Evolutionary conservation across 2,113 vertebrate genomes (phyloP).

Genomic region (Pelodiscus sinensis): DNA sequence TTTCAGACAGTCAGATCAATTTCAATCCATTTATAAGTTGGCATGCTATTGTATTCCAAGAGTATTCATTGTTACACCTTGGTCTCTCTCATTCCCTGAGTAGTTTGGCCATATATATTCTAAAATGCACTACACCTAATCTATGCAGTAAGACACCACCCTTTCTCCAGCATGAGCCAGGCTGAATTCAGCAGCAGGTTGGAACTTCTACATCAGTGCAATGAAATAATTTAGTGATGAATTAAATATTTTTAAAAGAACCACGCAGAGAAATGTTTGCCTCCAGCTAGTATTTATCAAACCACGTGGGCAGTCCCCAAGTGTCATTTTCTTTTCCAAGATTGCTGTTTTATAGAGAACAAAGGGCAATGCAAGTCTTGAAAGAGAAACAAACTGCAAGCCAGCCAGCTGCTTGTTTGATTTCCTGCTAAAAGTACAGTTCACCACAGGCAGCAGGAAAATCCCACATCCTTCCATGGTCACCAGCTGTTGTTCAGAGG

Average conservation of each 20-base stretch:
- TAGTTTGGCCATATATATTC: not conserved
- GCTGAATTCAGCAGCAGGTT: not conserved
- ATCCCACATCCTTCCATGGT: not conserved
- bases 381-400: not conserved
- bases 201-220: not conserved
- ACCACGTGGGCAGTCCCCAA: not conserved
- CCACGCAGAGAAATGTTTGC: not conserved
- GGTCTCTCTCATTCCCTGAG: not conserved
- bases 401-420: not conserved
- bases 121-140: not conserved
- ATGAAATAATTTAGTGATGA: not conserved
- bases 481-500: not conserved
- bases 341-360: not conserved
- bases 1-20: not conserved
- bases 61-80: not conserved
- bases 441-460: not conserved
- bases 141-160: not conserved
- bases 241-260: not conserved
- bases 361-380: not conserved
- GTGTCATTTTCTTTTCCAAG: conserved; percentile 15
- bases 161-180: not conserved
- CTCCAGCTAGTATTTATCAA: not conserved
- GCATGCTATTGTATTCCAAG: not conserved
- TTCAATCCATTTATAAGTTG: not conserved
- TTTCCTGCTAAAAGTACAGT: not conserved